Conservation (phyloP, 2,888 invertebrate genomes). For the Corythucha ciliata region DNA sequence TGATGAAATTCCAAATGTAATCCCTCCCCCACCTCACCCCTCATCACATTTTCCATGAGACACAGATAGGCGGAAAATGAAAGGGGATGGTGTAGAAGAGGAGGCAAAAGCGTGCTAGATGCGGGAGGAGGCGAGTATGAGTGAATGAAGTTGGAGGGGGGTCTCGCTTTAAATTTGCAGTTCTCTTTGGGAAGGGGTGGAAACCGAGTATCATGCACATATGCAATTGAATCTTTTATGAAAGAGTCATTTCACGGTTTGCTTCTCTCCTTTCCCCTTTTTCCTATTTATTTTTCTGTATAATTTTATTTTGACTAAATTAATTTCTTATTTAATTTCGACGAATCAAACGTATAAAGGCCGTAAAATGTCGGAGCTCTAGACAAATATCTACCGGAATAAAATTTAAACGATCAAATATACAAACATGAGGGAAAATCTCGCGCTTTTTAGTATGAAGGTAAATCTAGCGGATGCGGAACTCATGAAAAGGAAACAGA, state of each 20-base stretch:
- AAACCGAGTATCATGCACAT: slow-evolving; percentile 4
- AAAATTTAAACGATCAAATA: neutral
- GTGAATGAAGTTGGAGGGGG: slow-evolving; percentile 8
- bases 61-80: slow-evolving; percentile 23
- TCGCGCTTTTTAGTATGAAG: neutral
- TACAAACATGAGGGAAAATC: neutral
- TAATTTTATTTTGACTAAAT: neutral
- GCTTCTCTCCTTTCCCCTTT: neutral
- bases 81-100: neutral
- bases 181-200: neutral
- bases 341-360: neutral
- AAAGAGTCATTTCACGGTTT: slow-evolving; percentile 21
- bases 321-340: neutral
- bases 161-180: slow-evolving; percentile 22
- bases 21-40: slow-evolving; percentile 14
- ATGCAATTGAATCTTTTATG: slow-evolving; percentile 23
- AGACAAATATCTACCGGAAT: neutral
- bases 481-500: neutral
- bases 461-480: no score
- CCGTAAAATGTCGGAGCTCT: neutral
- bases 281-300: slow-evolving; percentile 10
- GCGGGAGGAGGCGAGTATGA: neutral
- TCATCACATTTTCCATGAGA: no score
- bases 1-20: slow-evolving; percentile 25
- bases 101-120: neutral